Base-by-base conservation (phyloP, 2,113 vertebrate genomes). In the Grus americana region DNA sequence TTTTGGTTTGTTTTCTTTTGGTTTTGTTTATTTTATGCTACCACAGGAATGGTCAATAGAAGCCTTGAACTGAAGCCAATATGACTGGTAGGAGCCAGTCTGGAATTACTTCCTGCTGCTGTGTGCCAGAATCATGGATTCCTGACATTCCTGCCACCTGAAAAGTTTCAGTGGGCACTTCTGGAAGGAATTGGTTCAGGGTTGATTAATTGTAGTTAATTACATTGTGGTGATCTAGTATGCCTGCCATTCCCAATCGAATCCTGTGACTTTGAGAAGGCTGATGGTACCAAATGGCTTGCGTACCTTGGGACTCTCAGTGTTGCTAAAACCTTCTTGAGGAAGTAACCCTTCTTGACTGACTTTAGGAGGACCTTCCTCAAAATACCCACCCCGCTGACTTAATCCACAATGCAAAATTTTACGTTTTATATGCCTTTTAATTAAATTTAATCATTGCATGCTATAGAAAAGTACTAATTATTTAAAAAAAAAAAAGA, bases 141-240 rank as follows among this genome's bases (percentile, higher is more conserved):
- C 65, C 62, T 82, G 90, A 36, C 85, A n/a, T 88, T 83, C 79
- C 85, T 93, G 79, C 34, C 86, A 80, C 92, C 95, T 76, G 86
- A 8, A 5, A 65, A 66, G 50, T 2, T 29, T 62, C 79, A 14
- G 27, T 32, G 85, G 49, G 50, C 18, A 16, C 59, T 71, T 34
- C 5, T 62, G 72, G 29, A 24, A 49, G 75, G 55, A 71, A 15
- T 26, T 23, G 71, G 21, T 44, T 65, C 44, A 12, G 30, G 44
- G 72, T 17, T 57, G 58, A 23, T 66, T 38, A 36, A 18, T 68
- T 52, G 24, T 36, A 5, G 62, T 82, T 38, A 24, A 55, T 70
- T 78, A 16, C 46, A 2, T 2, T 15, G 44, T 27, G 84, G 10
- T 66, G 70, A 73, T 42, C 13, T 66, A 22, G 17, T 46, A 58